Evolutionary conservation across 1,140 invertebrate genomes (phyloP).

Genomic region (Cyphomyrmex costatus): DNA sequence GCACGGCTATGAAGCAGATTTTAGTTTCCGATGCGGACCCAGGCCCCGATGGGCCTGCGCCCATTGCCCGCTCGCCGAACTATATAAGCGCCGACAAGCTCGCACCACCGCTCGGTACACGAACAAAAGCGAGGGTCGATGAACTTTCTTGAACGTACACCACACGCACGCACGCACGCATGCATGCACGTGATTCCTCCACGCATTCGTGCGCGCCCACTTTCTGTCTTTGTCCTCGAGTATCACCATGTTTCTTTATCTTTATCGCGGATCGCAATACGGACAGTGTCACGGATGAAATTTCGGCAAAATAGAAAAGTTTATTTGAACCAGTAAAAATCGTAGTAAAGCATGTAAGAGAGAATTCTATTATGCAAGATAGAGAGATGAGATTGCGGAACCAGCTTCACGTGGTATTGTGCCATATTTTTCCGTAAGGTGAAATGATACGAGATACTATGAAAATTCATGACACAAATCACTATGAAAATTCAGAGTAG

Average conservation of each 20-base stretch:
- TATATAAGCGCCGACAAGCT: constrained; percentile 70
- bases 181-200: constrained; percentile 41
- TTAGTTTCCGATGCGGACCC: constrained; percentile 68
- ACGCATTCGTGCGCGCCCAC: constrained; percentile 55
- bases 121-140: constrained; percentile 84
- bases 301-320: constrained; percentile 1
- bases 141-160: constrained; percentile 71
- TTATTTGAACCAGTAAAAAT: constrained; percentile 18
- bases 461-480: constrained; percentile 39
- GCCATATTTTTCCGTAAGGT: constrained; percentile 4
- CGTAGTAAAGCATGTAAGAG: background rate
- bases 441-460: background rate
- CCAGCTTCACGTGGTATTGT: background rate
- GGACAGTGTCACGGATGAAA: constrained; percentile 5
- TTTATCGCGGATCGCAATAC: constrained; percentile 34
- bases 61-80: constrained; percentile 76
- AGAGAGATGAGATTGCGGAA: background rate
- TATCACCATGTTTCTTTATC: constrained; percentile 56
- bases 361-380: background rate
- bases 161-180: constrained; percentile 43
- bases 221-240: constrained; percentile 43
- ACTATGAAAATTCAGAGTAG: constrained; percentile 28
- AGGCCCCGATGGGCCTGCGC: constrained; percentile 70
- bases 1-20: constrained; percentile 72
- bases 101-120: constrained; percentile 80